Percentiles rank a stretch among this genome's conserved stretches.
These are phyloP conservation scores for Coluber constrictor DNA, from an alignment of 2,797 vertebrate genomes.

Conservation along the genomic window DNA sequence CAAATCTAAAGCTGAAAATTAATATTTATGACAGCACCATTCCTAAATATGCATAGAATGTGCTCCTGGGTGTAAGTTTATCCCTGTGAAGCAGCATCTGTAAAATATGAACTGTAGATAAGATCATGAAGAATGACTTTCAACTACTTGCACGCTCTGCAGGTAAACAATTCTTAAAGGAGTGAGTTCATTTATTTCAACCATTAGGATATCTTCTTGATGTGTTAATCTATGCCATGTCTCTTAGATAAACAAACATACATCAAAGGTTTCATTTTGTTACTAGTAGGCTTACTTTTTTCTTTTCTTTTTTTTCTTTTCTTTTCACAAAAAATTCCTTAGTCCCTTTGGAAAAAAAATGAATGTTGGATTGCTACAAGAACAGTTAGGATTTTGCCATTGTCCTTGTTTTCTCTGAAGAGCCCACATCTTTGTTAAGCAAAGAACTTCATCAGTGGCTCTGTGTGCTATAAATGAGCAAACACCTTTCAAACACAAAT, in stretches of 20 bases:
- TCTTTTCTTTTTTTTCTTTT: not conserved
- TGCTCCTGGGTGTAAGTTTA: not conserved
- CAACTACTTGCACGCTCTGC: not conserved
- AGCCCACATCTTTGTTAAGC: not conserved
- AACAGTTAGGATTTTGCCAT: not conserved
- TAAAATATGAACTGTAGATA: constrained; percentile 1
- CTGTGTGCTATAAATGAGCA: not conserved
- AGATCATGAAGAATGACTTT: not conserved
- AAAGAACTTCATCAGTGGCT: not conserved
- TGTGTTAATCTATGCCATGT: not conserved
- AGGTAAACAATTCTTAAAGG: not conserved
- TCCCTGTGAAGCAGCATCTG: not conserved
- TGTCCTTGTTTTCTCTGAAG: not conserved
- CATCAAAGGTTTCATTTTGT: not conserved
- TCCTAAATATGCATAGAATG: not conserved
- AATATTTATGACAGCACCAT: constrained; percentile 21
- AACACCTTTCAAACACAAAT: not conserved
- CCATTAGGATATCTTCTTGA: not conserved
- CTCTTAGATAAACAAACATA: not conserved
- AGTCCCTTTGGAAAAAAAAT: not conserved
- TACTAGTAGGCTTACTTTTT: not conserved
- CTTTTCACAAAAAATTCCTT: not conserved
- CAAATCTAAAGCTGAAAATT: constrained; percentile 14
- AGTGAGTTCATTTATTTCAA: not conserved
- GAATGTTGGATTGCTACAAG: not conserved